A percentile compares a stretch with the other conserved stretches of the same genome.
Evolutionary conservation across 2,888 invertebrate genomes (phyloP).

Genomic region (Thymelicus sylvestris): DNA sequence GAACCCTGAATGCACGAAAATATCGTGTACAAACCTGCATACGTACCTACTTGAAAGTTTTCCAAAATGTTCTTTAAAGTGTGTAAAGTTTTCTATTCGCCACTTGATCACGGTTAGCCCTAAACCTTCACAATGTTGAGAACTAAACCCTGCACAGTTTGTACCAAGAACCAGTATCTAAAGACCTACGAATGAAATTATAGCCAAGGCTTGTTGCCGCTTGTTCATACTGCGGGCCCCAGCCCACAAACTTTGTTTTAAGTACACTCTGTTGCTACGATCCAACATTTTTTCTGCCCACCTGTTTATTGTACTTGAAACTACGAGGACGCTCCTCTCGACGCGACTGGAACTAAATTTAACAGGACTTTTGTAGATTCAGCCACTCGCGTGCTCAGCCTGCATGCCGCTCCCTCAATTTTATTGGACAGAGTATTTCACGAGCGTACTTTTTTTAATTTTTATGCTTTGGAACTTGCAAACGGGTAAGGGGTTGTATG

Average conservation of each 20-base stretch:
- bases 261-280: slow-evolving; percentile 17
- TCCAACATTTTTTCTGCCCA: slow-evolving; percentile 31
- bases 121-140: no score
- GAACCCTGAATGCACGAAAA: no score
- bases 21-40: no score
- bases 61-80: no score
- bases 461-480: not conserved
- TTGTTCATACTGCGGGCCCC: not conserved
- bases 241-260: slow-evolving; percentile 25
- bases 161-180: no score
- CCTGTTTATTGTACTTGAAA: slow-evolving; percentile 34
- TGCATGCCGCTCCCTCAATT: slow-evolving; percentile 3
- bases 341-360: slow-evolving; percentile 29
- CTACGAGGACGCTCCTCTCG: slow-evolving; percentile 21
- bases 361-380: slow-evolving; percentile 26
- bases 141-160: no score
- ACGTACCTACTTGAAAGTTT: no score
- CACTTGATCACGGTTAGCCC: no score
- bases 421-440: slow-evolving; percentile 13
- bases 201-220: no score
- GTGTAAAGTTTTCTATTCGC: no score
- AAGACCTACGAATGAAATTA: no score
- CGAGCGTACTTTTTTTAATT: slow-evolving; percentile 8
- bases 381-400: slow-evolving; percentile 11
- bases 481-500: no score